These are phyloP conservation scores for Whitmania pigra DNA, from an alignment of 1,140 invertebrate genomes.

Conservation along the genomic window DNA sequence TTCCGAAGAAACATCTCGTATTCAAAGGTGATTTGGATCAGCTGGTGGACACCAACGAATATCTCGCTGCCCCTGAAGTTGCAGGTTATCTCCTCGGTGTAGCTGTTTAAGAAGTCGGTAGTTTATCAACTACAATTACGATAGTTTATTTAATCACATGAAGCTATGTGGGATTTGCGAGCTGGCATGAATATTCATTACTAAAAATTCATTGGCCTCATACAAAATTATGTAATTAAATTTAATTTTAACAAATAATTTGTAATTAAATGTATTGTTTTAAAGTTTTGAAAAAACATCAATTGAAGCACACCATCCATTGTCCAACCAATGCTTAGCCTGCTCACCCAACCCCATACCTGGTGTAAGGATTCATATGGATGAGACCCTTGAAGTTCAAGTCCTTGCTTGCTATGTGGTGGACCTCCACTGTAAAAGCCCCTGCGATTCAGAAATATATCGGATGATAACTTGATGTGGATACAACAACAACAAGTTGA, in stretches of 20 bases:
- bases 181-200: background rate
- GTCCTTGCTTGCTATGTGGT: constrained; percentile 28
- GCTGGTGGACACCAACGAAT: constrained; percentile 3
- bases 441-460: constrained; percentile 26
- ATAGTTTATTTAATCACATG: background rate
- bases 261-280: too few species aligned
- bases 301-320: background rate
- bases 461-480: too few species aligned
- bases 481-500: background rate
- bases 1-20: constrained; percentile 13
- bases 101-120: background rate
- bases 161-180: background rate
- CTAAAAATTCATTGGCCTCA: background rate
- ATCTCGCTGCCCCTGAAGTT: background rate
- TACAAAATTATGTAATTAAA: too few species aligned
- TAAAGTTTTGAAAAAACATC: background rate
- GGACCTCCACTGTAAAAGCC: constrained; percentile 31
- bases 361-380: constrained; percentile 30
- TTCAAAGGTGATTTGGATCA: constrained; percentile 1
- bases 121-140: background rate
- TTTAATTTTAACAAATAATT: too few species aligned
- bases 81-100: background rate
- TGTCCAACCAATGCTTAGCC: too few species aligned
- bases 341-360: background rate
- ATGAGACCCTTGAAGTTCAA: constrained; percentile 31